Evolutionary conservation across 2,113 vertebrate species (phyloP).

Genomic region (Corvus hawaiiensis): DNA sequence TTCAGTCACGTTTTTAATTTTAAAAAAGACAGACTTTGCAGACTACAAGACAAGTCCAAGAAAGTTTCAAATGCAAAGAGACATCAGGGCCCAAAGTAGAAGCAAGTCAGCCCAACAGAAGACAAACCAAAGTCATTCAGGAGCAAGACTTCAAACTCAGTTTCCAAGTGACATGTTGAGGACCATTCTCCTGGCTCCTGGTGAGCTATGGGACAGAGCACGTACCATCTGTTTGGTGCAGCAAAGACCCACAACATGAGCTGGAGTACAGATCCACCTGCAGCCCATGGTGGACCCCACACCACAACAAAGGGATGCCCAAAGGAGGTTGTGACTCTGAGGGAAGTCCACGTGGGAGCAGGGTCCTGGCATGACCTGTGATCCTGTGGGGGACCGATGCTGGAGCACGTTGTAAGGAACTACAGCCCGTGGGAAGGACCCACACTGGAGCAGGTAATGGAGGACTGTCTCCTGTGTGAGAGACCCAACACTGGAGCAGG

Average conservation of each 20-base stretch:
- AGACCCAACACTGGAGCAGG: background rate
- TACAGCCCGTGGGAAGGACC: background rate
- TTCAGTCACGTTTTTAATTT: background rate
- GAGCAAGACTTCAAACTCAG: background rate
- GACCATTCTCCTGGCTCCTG: background rate
- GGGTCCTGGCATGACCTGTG: background rate
- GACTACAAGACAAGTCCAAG: background rate
- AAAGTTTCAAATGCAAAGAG: background rate
- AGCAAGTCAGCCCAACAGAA: background rate
- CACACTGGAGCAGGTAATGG: background rate
- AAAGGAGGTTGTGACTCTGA: no score
- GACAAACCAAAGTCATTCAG: background rate
- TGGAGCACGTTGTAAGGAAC: background rate
- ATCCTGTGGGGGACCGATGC: background rate
- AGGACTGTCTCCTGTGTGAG: background rate
- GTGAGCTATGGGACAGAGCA: background rate
- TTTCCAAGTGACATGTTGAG: accelerated
- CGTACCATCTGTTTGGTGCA: accelerated
- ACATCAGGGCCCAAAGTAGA: accelerated
- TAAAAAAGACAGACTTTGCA: background rate
- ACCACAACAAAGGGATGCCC: background rate
- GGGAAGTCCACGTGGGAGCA: background rate
- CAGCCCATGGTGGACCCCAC: background rate
- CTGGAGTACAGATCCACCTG: background rate
- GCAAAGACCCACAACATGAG: accelerated